These are phyloP conservation scores for Rhingia rostrata DNA, from an alignment of 2,888 invertebrate species.

Conservation along the genomic window DNA sequence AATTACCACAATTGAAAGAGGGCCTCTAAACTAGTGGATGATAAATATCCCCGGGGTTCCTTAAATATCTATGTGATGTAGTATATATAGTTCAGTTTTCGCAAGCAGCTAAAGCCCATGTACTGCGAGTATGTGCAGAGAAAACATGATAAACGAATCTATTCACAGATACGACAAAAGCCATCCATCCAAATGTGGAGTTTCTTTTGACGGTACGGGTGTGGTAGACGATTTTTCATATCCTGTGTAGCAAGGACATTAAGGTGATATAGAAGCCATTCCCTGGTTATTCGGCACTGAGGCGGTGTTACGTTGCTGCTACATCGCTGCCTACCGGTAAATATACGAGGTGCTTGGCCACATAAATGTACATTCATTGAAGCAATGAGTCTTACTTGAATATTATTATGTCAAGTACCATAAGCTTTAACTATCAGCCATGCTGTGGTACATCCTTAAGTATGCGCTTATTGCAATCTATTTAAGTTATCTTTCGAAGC, in stretches of 20 bases:
- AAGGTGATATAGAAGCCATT: background rate
- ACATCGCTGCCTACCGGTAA: slow-evolving; percentile 10
- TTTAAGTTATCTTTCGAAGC: slow-evolving; percentile 49
- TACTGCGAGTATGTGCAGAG: background rate
- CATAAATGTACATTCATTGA: slow-evolving; percentile 10
- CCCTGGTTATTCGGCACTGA: background rate
- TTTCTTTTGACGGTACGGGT: slow-evolving; percentile 23
- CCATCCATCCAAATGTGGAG: slow-evolving; percentile 32
- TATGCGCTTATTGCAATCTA: slow-evolving; percentile 65
- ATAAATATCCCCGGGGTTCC: slow-evolving; percentile 52
- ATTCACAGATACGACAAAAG: slow-evolving; percentile 35
- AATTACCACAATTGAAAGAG: slow-evolving; percentile 48
- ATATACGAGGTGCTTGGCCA: background rate
- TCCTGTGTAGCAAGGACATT: slow-evolving; percentile 6
- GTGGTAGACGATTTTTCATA: slow-evolving; percentile 26
- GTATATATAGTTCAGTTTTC: slow-evolving; percentile 6
- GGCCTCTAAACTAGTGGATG: slow-evolving; percentile 29
- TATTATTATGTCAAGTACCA: slow-evolving; percentile 52
- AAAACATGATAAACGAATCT: slow-evolving; percentile 35
- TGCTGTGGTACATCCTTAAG: slow-evolving; percentile 31
- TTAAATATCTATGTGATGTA: slow-evolving; percentile 40
- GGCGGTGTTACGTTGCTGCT: background rate
- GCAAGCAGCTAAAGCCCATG: background rate
- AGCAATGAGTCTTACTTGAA: slow-evolving; percentile 41
- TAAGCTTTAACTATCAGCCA: slow-evolving; percentile 36